Percentiles rank a stretch among this genome's conserved stretches.
Evolutionary conservation across 2,888 invertebrate species (phyloP).

Genomic region (Ormia ochracea): DNA sequence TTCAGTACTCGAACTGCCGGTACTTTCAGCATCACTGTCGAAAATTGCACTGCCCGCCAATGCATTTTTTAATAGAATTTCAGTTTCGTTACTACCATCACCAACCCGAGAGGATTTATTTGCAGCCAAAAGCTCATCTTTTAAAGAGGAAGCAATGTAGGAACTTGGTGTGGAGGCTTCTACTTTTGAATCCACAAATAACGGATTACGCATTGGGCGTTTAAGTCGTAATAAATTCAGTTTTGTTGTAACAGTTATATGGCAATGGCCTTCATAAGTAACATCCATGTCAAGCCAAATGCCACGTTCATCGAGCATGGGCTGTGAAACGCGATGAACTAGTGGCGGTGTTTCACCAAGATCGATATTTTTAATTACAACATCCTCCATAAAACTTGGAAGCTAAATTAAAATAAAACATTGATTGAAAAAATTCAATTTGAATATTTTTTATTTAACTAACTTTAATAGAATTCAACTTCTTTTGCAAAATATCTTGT

Average conservation of each 20-base stretch:
- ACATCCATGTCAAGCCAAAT: constrained; percentile 90
- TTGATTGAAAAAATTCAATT: not conserved
- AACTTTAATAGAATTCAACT: constrained; percentile 75
- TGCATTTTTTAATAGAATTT: constrained; percentile 33
- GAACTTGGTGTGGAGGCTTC: constrained; percentile 40
- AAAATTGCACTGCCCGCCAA: constrained; percentile 70
- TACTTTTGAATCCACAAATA: constrained; percentile 34
- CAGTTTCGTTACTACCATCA: constrained; percentile 45
- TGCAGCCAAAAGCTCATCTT: constrained; percentile 39
- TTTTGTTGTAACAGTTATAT: constrained; percentile 89
- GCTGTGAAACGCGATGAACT: constrained; percentile 81
- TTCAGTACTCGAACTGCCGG: constrained; percentile 75
- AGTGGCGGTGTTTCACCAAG: constrained; percentile 82
- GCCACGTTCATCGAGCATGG: constrained; percentile 86
- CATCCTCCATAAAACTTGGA: constrained; percentile 89
- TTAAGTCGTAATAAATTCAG: constrained; percentile 80
- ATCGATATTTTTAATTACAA: constrained; percentile 84
- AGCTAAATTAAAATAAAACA: constrained; percentile 76
- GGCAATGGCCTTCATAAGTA: constrained; percentile 84
- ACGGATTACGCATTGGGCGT: constrained; percentile 67
- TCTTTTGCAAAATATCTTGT: constrained; percentile 75
- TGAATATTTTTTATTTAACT: constrained; percentile 1
- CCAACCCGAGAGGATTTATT: constrained; percentile 25
- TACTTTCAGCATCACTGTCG: constrained; percentile 76
- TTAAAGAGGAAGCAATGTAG: constrained; percentile 31